Evolutionary conservation across 2,888 invertebrate genomes (phyloP), one percentile per base, ranked within the genome.

Genomic region (Diabrotica balteata): DNA sequence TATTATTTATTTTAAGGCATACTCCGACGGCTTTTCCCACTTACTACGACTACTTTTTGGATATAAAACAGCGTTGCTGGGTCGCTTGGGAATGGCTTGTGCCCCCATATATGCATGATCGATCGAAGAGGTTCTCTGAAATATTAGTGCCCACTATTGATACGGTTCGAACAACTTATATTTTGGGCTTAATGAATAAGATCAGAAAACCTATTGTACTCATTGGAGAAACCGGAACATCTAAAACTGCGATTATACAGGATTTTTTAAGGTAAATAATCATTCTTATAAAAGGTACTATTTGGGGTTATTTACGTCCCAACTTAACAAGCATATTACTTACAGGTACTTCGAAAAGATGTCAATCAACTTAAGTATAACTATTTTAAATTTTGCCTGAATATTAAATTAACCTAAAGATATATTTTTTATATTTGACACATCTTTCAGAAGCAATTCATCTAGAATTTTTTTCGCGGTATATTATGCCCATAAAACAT

Each of bases 91-190:
- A 90, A 73, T 90, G 91, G 88, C 83, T 93, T 50, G 91, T 97
- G 1, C 91, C 92, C 0, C 83, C 86, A 11, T 97, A 96, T 78
- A 79, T 88, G 0, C 96, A 97, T 81, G 88, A 93, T 74, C 85
- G 89, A 0, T 79, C 83, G 0, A 87, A 87, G 79, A 89, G 90
- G 78, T 96, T 93, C 82, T 90, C 91, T 5, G 91, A 95, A 74
- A 95, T 96, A 72, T 86, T 97, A 17, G 96, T 97, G 7, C 96
- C 96, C 0, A 97, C 96, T 0, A 89, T 94, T 4, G 96, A 97
- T 80, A 96, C 96, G 0, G 87, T 94, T 8, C 86, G 93, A 55
- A 90, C 93, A 0, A 92, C 91, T 0, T 94, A 94, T 88, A 87
- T 94, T 11, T 87, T 97, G 58, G 86, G 89, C 69, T 85, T 93